Percentiles rank a stretch among this genome's conserved stretches.
These are phyloP conservation scores for Murina feae DNA, from an alignment of 2,113 vertebrate species.

Conservation along the genomic window DNA sequence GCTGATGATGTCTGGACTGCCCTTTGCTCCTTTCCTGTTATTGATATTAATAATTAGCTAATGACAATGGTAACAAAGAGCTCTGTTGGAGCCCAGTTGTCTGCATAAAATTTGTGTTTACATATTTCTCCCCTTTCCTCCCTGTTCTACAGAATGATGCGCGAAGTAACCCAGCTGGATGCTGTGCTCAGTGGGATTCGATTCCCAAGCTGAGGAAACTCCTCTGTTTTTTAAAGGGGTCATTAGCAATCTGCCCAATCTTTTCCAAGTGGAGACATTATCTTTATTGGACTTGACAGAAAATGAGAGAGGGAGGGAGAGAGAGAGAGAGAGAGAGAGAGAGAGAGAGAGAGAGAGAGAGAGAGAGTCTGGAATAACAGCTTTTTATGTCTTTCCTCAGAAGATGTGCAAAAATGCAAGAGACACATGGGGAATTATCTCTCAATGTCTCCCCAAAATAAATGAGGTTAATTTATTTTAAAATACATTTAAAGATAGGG, in stretches of 20 bases:
- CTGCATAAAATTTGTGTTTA: too few species aligned
- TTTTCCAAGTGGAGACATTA: background rate
- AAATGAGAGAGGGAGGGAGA: background rate
- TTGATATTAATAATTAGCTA: background rate
- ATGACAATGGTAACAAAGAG: background rate
- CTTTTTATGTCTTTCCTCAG: background rate
- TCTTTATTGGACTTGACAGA: background rate
- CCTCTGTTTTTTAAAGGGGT: background rate
- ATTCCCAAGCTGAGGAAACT: background rate
- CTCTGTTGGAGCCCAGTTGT: background rate
- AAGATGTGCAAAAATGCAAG: background rate
- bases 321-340: background rate
- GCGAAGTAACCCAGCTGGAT: background rate
- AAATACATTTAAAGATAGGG: background rate
- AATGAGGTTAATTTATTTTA: background rate
- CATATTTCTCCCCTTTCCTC: fast-evolving
- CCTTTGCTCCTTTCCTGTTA: background rate
- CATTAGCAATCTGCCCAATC: background rate
- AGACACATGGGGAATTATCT: background rate
- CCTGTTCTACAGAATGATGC: background rate
- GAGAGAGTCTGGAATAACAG: background rate
- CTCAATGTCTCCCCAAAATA: background rate
- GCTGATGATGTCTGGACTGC: background rate
- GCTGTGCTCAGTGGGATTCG: background rate
- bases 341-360: too few species aligned